Conservation (phyloP, 2,113 vertebrate genomes). For the Fulmarus glacialis region DNA sequence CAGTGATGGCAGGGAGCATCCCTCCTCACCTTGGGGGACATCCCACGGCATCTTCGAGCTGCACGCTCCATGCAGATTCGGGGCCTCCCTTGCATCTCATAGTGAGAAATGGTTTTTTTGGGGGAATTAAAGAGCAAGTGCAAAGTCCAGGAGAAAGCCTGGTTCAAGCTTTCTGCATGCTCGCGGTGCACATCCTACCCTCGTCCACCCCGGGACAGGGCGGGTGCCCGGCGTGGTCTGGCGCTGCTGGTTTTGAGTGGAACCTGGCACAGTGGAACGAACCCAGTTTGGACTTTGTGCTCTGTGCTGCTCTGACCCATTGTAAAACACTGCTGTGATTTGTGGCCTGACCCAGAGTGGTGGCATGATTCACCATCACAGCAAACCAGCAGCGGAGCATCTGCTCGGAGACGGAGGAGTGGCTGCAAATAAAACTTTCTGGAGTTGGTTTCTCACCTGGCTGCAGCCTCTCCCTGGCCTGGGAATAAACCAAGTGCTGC, state of each 20-base stretch:
- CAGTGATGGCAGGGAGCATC: background rate
- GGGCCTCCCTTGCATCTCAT: background rate
- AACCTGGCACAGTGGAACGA: background rate
- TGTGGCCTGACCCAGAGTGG: background rate
- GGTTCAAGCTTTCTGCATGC: background rate
- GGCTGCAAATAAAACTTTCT: background rate
- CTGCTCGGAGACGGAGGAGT: fast-evolving
- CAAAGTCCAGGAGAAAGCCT: background rate
- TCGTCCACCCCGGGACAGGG: fast-evolving
- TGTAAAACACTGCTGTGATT: background rate
- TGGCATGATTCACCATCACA: fast-evolving
- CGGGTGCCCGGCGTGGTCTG: background rate
- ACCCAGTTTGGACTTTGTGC: background rate
- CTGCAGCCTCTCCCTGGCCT: background rate
- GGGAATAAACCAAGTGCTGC: background rate
- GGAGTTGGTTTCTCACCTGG: background rate
- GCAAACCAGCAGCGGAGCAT: background rate
- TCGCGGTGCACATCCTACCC: fast-evolving
- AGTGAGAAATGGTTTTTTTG: background rate
- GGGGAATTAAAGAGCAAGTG: background rate
- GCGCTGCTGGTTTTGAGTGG: background rate
- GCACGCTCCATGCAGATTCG: fast-evolving
- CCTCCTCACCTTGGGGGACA: fast-evolving
- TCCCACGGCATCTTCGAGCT: background rate
- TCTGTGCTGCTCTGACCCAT: background rate